phyloP scores from a whole-genome alignment of 1,140 invertebrate genomes.

The Melitaea cinxia region DNA sequence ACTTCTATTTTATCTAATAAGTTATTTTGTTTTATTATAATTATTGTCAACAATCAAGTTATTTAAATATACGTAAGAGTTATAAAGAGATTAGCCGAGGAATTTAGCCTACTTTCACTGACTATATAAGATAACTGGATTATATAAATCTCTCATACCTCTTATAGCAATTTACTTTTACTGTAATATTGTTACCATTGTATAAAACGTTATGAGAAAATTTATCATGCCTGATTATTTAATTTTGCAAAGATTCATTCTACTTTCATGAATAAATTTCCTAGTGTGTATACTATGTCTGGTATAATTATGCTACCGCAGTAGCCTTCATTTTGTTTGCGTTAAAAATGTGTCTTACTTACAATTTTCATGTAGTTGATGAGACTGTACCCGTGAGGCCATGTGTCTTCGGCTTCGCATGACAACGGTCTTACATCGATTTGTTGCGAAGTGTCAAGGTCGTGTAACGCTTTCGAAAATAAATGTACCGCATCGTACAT shows the following conservation, averaged over 20 bases:
- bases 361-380: constrained; percentile 99
- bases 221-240: background rate
- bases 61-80: background rate
- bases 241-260: background rate
- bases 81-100: background rate
- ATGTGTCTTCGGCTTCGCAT: constrained; percentile 94
- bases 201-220: no score
- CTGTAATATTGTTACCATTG: background rate
- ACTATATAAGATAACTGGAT: background rate
- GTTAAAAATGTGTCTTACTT: constrained; percentile 69
- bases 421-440: constrained; percentile 94
- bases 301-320: background rate
- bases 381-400: constrained; percentile 96
- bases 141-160: background rate
- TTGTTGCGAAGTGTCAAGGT: constrained; percentile 93
- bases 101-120: background rate
- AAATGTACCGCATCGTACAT: constrained; percentile 97
- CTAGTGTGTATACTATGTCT: background rate
- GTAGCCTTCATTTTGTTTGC: background rate
- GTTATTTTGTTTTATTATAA: background rate
- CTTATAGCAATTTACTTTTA: background rate
- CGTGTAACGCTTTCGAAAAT: constrained; percentile 96
- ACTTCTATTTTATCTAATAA: background rate
- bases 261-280: background rate
- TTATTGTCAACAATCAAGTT: constrained; percentile 1